These are phyloP conservation scores for Dioctria rufipes DNA, from an alignment of 2,888 invertebrate genomes.

Conservation along the genomic window DNA sequence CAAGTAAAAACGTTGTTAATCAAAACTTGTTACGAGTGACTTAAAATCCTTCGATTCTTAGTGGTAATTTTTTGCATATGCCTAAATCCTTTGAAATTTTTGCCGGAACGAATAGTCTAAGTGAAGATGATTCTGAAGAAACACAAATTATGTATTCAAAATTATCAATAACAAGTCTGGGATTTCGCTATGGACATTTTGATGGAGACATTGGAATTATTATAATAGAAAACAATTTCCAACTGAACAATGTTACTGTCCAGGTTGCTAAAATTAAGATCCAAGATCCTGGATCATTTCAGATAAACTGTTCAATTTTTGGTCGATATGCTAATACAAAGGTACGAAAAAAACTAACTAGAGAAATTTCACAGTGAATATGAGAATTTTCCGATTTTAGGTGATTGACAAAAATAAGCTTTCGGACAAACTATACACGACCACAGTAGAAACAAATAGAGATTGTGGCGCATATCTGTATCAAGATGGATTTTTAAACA, in stretches of 20 bases:
- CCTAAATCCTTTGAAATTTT: background rate
- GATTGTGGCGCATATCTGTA: background rate
- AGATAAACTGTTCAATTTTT: constrained; percentile 2
- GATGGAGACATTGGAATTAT: background rate
- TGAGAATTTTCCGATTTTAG: background rate
- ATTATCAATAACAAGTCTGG: background rate
- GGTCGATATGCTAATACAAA: background rate
- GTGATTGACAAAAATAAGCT: background rate
- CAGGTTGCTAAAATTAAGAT: background rate
- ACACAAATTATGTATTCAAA: background rate
- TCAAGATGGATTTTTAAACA: background rate
- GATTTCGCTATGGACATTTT: background rate
- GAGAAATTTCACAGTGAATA: no score
- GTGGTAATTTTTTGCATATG: background rate
- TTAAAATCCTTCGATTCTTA: background rate
- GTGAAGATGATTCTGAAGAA: background rate
- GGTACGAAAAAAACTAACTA: background rate
- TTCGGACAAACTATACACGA: background rate
- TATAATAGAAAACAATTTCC: background rate
- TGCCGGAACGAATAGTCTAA: background rate
- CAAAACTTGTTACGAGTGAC: background rate
- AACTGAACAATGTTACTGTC: background rate
- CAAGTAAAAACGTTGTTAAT: background rate
- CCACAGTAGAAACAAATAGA: background rate
- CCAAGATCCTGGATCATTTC: background rate